Base-by-base conservation (phyloP, 2,888 invertebrate genomes). In the Mallateleia sp. region DNA sequence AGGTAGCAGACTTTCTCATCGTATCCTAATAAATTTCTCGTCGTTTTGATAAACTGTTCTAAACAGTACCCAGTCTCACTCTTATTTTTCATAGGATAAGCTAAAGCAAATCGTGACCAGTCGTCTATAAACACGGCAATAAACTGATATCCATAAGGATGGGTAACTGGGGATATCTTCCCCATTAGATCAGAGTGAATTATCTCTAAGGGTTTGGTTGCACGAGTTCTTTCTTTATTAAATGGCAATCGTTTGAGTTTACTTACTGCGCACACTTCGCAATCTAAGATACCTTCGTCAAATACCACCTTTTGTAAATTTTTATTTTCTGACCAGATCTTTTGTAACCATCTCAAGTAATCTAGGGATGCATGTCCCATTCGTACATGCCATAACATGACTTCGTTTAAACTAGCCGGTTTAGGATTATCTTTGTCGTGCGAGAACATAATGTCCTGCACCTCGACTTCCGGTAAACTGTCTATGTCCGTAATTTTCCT, bases 381-480 rank as follows among this genome's bases (percentile, higher is more conserved):
- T n/a, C n/a, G n/a, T n/a, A n/a, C n/a, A n/a, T 91, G 92, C 91
- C 90, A 92, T 38, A 91, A 24, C 75, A 90, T 79, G 25, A 85
- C 90, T 8, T 88, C 82, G 25, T 67, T 75, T 24, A 56, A 62
- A 54, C 15, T 62, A 15, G 2, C 14, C 14, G 38, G 7, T 11
- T 38, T 38, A 6, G 60, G 20, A 8, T 3, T 71, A 32, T 82
- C 82, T 22, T 7, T 14, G 11, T 69, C 14, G 24, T 75, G 75
- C 0, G 42, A n/a, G 15, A 56, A 83, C 14, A 62, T 25, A 6
- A 3, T 71, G 25, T 82, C 82, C n/a, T 8, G 18, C 14, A 75
- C 14, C 25, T 82, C 82, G 0, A 60, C 28, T 18, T 60, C 52
- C 1, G 75, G 74, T 32, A 82, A 22, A 18, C 67, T 60, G 50